These are phyloP conservation scores for Pseudachorutes palmiensis DNA, from an alignment of 1,140 invertebrate species.

Conservation along the genomic window DNA sequence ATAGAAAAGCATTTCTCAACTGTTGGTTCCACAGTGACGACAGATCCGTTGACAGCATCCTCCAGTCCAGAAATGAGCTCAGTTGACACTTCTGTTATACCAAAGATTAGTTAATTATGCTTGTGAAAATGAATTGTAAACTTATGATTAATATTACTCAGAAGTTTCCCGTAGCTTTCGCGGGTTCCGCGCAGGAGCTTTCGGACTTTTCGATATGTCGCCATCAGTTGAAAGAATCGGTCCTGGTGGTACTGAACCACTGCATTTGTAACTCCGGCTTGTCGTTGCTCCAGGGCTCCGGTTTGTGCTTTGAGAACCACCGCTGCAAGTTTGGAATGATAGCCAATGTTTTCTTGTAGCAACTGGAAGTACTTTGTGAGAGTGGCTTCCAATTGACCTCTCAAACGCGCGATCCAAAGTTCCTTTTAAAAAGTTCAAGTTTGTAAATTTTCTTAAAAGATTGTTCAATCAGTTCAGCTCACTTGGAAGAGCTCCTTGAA, in stretches of 20 bases:
- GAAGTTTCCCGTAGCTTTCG: constrained; percentile 32
- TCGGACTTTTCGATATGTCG: constrained; percentile 29
- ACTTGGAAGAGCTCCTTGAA: constrained; percentile 33
- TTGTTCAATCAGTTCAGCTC: not conserved
- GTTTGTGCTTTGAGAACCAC: constrained; percentile 18
- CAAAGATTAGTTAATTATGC: not conserved
- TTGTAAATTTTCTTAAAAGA: not conserved
- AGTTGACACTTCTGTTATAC: constrained; percentile 27
- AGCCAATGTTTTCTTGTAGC: constrained; percentile 29
- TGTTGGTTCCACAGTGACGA: constrained; percentile 11
- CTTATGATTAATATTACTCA: constrained; percentile 27
- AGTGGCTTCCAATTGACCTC: constrained; percentile 32
- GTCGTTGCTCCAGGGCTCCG: not conserved
- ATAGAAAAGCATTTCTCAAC: constrained; percentile 23
- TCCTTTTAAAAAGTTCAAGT: constrained; percentile 14
- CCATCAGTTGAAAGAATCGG: constrained; percentile 29
- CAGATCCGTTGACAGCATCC: constrained; percentile 16
- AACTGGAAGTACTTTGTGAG: constrained; percentile 31
- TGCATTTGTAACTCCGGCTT: not conserved
- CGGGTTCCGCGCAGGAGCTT: constrained; percentile 24
- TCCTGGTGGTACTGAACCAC: constrained; percentile 19
- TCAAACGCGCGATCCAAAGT: constrained; percentile 19
- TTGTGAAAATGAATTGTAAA: not conserved
- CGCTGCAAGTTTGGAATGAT: constrained; percentile 26
- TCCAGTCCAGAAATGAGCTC: constrained; percentile 30